Evolutionary conservation across 2,888 invertebrate genomes (phyloP), one percentile per base, ranked within the genome.

Genomic region (Drosophila yooni): DNA sequence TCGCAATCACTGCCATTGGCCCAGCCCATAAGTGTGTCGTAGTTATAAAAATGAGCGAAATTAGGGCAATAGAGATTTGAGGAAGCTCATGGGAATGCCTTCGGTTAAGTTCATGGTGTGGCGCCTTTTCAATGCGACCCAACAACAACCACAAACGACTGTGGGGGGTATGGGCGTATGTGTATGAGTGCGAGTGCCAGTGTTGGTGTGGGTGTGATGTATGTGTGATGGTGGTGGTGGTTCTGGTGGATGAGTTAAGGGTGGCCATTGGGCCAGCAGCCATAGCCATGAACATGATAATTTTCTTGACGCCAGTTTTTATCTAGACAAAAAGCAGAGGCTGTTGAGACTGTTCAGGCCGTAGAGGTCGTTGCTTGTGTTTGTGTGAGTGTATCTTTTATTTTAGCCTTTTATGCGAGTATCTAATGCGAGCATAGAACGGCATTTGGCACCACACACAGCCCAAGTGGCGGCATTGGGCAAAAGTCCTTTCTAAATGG

Each of bases 241-340:
- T 33, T 10, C 33, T 33, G 33, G 33, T 10, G 10, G 33, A 33
- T 33, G 62, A 3, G 64, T n/a, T 13, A n/a, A 40, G 25, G 50
- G 34, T 36, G 54, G 56, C 40, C 62, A 50, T 62, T 70, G 76
- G 69, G 54, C 72, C 76, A 71, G 57, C 75, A 66, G 73, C 67
- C 79, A 70, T 72, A 52, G 74, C 82, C 86, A 87, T 90, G 87
- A 90, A 89, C 87, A 87, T 90, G 90, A 87, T 87, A 90, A 87
- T 87, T 87, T 90, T 90, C 87, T 82, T 89, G 87, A 87, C 87
- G 87, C 87, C 87, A 87, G 89, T 90, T 87, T 87, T 87, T 87
- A 87, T 87, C 87, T 88, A 70, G 84, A 76, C 77, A 78, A 87
- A 46, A 74, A 77, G 76, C 79, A 81, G 89, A 76, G 70, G 53